Percentiles rank a stretch among this genome's conserved stretches.
Conservation (phyloP, 2,113 vertebrate genomes). For the Antechinus flavipes region DNA sequence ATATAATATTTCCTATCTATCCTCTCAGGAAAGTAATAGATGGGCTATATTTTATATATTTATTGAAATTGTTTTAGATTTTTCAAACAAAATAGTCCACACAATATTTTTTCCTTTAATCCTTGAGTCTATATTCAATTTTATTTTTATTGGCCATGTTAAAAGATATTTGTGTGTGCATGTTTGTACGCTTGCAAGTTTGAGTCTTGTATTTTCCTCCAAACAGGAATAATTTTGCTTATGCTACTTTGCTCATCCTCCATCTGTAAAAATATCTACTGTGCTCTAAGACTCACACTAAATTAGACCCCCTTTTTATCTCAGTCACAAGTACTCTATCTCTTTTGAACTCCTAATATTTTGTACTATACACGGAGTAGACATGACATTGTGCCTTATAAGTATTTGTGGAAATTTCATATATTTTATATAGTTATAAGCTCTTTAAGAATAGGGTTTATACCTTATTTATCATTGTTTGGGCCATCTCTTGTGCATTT, state of each 20-base stretch:
- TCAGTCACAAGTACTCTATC: neutral
- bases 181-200: neutral
- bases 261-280: neutral
- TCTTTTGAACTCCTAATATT: neutral
- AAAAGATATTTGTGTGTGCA: neutral
- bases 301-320: neutral
- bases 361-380: neutral
- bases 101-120: neutral
- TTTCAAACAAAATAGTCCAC: neutral
- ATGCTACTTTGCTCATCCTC: neutral
- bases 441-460: neutral
- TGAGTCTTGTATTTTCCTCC: neutral
- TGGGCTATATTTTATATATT: neutral
- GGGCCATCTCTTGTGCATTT: neutral
- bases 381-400: neutral
- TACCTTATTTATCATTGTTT: neutral
- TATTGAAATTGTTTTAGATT: neutral
- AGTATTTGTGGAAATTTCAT: neutral
- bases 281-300: neutral
- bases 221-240: neutral
- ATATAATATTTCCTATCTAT: neutral
- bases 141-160: neutral
- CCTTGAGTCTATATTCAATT: neutral
- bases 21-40: neutral
- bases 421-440: neutral